These are phyloP conservation scores for Columba livia DNA, from an alignment of 2,113 vertebrate genomes.

Conservation along the genomic window DNA sequence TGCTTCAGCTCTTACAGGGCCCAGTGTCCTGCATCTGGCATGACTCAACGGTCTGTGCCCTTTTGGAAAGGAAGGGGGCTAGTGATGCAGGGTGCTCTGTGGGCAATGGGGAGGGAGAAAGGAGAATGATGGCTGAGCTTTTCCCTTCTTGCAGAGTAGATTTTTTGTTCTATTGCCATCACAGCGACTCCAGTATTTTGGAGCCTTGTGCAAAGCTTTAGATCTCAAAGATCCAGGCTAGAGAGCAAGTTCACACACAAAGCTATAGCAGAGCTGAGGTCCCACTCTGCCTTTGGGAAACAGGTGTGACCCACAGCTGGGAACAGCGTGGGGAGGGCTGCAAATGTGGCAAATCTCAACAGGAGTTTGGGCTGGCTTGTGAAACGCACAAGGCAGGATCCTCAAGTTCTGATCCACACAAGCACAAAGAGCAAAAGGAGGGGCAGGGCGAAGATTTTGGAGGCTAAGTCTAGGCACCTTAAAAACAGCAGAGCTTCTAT, in stretches of 20 bases:
- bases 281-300: not conserved
- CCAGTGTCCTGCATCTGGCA: not conserved
- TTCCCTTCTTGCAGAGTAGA: not conserved
- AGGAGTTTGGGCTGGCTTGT: not conserved
- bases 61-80: not conserved
- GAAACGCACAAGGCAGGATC: not conserved
- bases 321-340: not conserved
- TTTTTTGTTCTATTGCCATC: not conserved
- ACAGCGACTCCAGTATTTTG: not conserved
- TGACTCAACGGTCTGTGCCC: not conserved
- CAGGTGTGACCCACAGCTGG: not conserved
- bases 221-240: not conserved
- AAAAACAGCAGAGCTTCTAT: not conserved
- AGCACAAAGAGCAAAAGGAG: not conserved
- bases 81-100: not conserved
- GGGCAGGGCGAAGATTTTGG: not conserved
- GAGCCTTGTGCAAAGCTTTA: not conserved
- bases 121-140: not conserved
- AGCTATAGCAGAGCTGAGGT: not conserved
- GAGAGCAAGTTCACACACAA: fast-evolving
- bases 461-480: not conserved
- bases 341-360: not conserved
- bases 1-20: not conserved
- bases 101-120: not conserved
- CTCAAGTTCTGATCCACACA: not conserved